Base-by-base conservation (phyloP, 1,140 invertebrate species). In the Pissodes strobi region DNA sequence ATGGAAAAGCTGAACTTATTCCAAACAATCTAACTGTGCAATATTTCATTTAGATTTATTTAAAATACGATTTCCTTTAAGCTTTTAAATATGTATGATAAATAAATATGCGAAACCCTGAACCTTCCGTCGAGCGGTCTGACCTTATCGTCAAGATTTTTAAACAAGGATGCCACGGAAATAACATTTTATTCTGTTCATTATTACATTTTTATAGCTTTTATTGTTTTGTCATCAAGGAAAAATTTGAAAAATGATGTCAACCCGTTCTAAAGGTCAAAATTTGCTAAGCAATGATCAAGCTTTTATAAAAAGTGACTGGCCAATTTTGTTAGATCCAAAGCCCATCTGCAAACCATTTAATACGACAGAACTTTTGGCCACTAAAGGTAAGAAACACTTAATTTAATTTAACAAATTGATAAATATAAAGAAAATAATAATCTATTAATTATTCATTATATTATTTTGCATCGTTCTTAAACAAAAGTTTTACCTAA, bases 211-310 rank as follows among this genome's bases (percentile, higher is more conserved):
- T 45, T 45, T 45, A 45, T 45, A 18, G 41, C 19, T 45, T 45
- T 45, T 45, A 45, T 45, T 45, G 41, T 45, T 45, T 45, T 45
- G 41, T 45, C 41, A 45, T 45, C 41, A 45, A 45, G 41, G 41
- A 45, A 45, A 45, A 45, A 45, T 41, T n/a, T 21, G 15, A 12
- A 21, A 45, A 45, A 45, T 45, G 41, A 45, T 45, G 41, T 5
- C 41, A 18, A 45, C 1, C 10, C 15, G 41, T 45, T 45, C 4
- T 18, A 45, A 45, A 45, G 41, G 41, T 45, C 41, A 39, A 13
- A 12, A 15, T 39, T 39, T 39, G n/a, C n/a, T n/a, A n/a, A 27
- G 4, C 25, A 9, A 27, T 27, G 25, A 27, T 27, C 25, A 27
- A 9, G 9, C 25, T 3, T 27, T 27, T 9, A 9, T 27, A 27